Evolutionary conservation across 1,140 invertebrate species (phyloP).

Genomic region (Nebria ingens): DNA sequence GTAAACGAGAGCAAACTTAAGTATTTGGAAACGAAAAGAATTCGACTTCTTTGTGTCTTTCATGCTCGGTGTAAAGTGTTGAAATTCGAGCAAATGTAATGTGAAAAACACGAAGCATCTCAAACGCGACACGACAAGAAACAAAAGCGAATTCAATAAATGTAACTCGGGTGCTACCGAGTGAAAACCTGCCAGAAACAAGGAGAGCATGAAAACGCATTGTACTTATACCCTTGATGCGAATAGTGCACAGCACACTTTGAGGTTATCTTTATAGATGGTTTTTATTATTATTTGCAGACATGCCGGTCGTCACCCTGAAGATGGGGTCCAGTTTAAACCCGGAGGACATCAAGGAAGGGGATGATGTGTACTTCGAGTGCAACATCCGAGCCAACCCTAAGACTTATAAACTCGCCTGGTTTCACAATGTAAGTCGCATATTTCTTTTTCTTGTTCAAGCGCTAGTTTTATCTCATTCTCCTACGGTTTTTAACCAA

Average conservation of each 20-base stretch:
- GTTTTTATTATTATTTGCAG: slow-evolving; percentile 39
- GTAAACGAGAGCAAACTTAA: neutral
- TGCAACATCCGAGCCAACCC: slow-evolving; percentile 72
- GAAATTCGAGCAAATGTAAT: neutral
- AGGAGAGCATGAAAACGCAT: no score
- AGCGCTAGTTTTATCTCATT: no score
- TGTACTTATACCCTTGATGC: neutral
- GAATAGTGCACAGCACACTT: neutral
- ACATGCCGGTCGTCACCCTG: slow-evolving; percentile 60
- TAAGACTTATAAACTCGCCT: slow-evolving; percentile 65
- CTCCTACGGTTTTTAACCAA: no score
- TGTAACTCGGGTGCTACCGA: neutral
- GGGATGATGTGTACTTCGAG: slow-evolving; percentile 73
- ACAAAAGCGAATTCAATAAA: slow-evolving; percentile 5
- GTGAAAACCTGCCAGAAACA: no score
- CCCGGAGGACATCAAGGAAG: slow-evolving; percentile 73
- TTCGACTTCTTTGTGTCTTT: neutral
- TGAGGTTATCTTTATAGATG: neutral
- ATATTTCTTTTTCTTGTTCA: neutral
- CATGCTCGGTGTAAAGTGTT: neutral
- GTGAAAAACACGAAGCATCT: neutral
- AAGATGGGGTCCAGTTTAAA: slow-evolving; percentile 69
- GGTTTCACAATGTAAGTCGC: slow-evolving; percentile 73
- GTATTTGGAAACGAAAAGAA: neutral
- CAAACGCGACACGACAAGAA: neutral